Percentiles rank a stretch among this genome's conserved stretches.
phyloP scores from a whole-genome alignment of 2,797 vertebrate genomes.

The Prionace glauca region DNA sequence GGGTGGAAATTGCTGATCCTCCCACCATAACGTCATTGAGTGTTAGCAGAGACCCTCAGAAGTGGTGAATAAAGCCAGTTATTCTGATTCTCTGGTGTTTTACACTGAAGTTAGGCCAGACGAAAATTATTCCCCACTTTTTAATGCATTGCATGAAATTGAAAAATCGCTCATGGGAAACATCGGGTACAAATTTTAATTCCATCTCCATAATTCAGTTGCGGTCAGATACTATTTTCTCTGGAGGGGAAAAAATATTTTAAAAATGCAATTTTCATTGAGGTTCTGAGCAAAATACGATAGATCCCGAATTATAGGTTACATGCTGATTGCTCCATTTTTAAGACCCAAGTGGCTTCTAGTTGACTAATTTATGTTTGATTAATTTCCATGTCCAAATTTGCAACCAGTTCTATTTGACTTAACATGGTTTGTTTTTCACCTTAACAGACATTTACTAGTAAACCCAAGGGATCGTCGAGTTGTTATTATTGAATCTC shows the following conservation, averaged over 20 bases:
- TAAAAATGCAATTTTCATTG: neutral
- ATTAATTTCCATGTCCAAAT: neutral
- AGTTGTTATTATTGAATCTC: slow-evolving; percentile 91
- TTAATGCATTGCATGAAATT: neutral
- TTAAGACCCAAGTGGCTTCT: neutral
- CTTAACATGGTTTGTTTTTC: neutral
- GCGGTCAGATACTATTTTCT: neutral
- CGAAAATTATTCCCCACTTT: neutral
- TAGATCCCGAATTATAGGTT: neutral
- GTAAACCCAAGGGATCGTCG: slow-evolving; percentile 96
- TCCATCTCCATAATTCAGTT: neutral
- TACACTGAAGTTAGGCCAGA: neutral
- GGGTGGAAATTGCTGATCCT: neutral
- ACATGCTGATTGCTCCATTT: neutral
- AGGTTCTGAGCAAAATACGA: neutral
- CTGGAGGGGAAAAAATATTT: neutral
- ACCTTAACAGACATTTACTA: slow-evolving; percentile 73
- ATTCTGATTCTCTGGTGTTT: too few relatives aligned
- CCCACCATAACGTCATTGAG: neutral
- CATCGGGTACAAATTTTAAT: neutral
- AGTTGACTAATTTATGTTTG: neutral
- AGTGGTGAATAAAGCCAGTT: neutral
- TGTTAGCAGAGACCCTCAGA: neutral
- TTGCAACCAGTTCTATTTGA: neutral
- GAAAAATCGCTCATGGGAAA: neutral